A percentile compares a stretch with the other conserved stretches of the same genome.
phyloP scores from a whole-genome alignment of 1,140 invertebrate genomes.

The Agrilus planipennis region DNA sequence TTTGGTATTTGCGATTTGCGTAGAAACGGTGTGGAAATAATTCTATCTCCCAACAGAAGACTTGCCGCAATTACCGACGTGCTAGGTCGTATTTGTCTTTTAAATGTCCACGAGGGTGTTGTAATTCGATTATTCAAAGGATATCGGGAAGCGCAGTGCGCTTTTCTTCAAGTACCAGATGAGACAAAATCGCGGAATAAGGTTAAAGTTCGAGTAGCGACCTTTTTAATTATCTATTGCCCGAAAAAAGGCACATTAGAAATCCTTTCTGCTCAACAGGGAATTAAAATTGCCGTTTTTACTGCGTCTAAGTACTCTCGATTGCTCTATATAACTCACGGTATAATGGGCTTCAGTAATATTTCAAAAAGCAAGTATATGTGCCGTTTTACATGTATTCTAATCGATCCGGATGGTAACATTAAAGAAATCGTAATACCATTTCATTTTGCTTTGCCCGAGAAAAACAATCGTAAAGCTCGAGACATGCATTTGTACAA shows the following conservation, averaged over 20 bases:
- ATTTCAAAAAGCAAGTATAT: conserved; percentile 37
- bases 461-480: conserved; percentile 73
- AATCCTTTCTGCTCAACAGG: conserved; percentile 76
- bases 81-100: conserved; percentile 72
- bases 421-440: conserved; percentile 75
- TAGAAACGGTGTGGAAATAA: conserved; percentile 57
- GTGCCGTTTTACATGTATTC: conserved; percentile 53
- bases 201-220: conserved; percentile 38
- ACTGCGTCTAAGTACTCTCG: conserved; percentile 73
- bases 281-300: conserved; percentile 80
- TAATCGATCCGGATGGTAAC: conserved; percentile 69
- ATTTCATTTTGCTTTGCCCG: conserved; percentile 80
- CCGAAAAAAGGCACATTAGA: conserved; percentile 74
- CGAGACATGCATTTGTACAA: conserved; percentile 78
- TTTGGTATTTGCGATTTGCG: conserved; percentile 77
- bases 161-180: conserved; percentile 72
- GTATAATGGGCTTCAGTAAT: conserved; percentile 54
- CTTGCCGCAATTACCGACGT: conserved; percentile 74
- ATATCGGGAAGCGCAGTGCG: conserved; percentile 85
- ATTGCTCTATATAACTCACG: conserved; percentile 66
- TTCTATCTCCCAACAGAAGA: conserved; percentile 66
- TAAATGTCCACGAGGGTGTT: conserved; percentile 70
- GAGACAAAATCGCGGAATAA: conserved; percentile 36
- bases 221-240: conserved; percentile 78
- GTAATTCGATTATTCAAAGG: conserved; percentile 86